Evolutionary conservation across 2,113 vertebrate species (phyloP), one percentile per base, ranked within the genome.

Genomic region (Dicentrarchus labrax): DNA sequence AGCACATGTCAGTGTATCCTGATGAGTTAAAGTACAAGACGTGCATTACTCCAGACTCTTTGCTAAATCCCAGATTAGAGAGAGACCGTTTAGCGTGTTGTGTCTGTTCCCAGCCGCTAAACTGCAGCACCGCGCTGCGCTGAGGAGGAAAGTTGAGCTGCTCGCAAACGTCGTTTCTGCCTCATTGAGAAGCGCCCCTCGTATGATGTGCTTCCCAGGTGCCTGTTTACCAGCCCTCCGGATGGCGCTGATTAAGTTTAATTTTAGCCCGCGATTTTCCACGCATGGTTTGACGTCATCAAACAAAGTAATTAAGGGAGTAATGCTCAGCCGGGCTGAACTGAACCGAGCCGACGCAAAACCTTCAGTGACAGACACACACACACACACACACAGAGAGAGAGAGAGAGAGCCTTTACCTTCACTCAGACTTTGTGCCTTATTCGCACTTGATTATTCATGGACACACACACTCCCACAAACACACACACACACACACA

Each of bases 231-330:
- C 75, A 78, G 62, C 67, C 30, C 54, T 53, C 21, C 36, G 13
- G 43, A 79, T 60, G 53, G 60, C 5, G 2, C 51, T 86, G 88
- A 92, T 93, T 76, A 66, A 13, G 82, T 85, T 92, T 86, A 45
- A 87, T 86, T 91, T 92, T 84, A 91, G 88, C 59, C 22, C 39
- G 53, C 3, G 53, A 86, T 85, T 91, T 76, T 43, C 82, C 70
- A 84, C 67, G 72, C 90, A 86, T 22, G 80, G 76, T 80, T 88
- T 83, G 82, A 90, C 84, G 89, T 93, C 88, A 93, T 88, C 74
- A 88, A 76, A 87, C 66, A 65, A 69, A 80, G 68, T 81, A 60
- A 88, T 86, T 74, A 78, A 56, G 17, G 60, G 45, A 72, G 56
- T 10, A 12, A 64, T 1, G 66, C 78, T 73, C 4, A 61, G 47